A percentile compares a stretch with the other conserved stretches of the same genome.
Conservation (phyloP, 1,140 invertebrate genomes). For the Dufourea novaeangliae region DNA sequence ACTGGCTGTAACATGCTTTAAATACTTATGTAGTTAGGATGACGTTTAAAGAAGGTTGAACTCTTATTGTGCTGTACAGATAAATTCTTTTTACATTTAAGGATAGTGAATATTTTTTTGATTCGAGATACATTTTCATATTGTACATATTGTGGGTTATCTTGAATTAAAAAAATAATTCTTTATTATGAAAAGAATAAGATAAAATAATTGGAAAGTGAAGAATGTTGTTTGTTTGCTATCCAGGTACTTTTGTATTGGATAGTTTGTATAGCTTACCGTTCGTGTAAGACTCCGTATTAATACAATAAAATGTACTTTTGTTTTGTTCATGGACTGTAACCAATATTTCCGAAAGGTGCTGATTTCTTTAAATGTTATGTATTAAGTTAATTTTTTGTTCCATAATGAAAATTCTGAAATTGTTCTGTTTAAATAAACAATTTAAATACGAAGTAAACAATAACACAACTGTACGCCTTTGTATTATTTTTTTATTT, state of each 20-base stretch:
- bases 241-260: constrained; percentile 3
- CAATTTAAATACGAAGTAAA: background rate
- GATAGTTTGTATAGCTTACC: constrained; percentile 15
- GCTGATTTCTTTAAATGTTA: constrained; percentile 49
- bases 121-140: constrained; percentile 48
- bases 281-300: background rate
- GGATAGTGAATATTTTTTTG: constrained; percentile 32
- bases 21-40: constrained; percentile 29
- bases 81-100: constrained; percentile 36
- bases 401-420: constrained; percentile 36
- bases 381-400: constrained; percentile 43
- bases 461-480: constrained; percentile 23
- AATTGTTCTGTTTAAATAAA: constrained; percentile 45
- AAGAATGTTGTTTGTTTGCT: constrained; percentile 30
- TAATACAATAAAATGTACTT: background rate
- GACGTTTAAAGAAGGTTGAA: constrained; percentile 19
- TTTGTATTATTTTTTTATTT: constrained; percentile 61
- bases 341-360: constrained; percentile 27
- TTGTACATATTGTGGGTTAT: constrained; percentile 40
- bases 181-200: constrained; percentile 16
- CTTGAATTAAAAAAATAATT: constrained; percentile 43
- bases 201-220: constrained; percentile 30
- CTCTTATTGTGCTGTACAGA: constrained; percentile 33
- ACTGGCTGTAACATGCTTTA: constrained; percentile 83
- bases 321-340: constrained; percentile 7